phyloP scores from a whole-genome alignment of 2,888 invertebrate species.

The Emmelina monodactyla region DNA sequence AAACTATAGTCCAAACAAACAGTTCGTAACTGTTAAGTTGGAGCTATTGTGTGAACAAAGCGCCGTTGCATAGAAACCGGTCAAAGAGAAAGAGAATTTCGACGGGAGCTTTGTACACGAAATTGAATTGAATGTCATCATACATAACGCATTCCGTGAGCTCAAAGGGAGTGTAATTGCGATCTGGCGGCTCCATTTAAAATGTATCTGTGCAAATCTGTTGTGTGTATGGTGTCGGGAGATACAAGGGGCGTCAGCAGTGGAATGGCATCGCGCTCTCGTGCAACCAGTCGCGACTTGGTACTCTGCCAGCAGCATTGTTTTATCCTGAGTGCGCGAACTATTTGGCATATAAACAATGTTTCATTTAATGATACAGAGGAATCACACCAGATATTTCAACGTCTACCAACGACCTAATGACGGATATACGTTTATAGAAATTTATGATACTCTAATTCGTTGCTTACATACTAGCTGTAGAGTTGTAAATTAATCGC shows the following conservation, averaged over 20 bases:
- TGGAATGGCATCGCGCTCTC: slow-evolving; percentile 28
- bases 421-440: no score
- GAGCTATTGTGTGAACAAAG: slow-evolving; percentile 40
- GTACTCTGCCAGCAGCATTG: slow-evolving; percentile 57
- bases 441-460: no score
- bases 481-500: no score
- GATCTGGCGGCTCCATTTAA: slow-evolving; percentile 57
- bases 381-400: slow-evolving; percentile 45
- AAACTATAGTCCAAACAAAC: background rate
- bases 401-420: no score
- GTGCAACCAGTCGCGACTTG: slow-evolving; percentile 47
- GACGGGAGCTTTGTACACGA: slow-evolving; percentile 50
- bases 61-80: slow-evolving; percentile 40
- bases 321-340: slow-evolving; percentile 53
- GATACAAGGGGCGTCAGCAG: slow-evolving; percentile 17
- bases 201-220: slow-evolving; percentile 57
- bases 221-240: slow-evolving; percentile 25
- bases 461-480: no score
- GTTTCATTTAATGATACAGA: slow-evolving; percentile 56
- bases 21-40: slow-evolving; percentile 19
- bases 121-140: slow-evolving; percentile 62
- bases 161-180: slow-evolving; percentile 62
- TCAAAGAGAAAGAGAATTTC: slow-evolving; percentile 55
- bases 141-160: slow-evolving; percentile 52
- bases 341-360: slow-evolving; percentile 59